Evolutionary conservation across 2,888 invertebrate genomes (phyloP), one percentile per base, ranked within the genome.

Genomic region (Machimus rusticus): DNA sequence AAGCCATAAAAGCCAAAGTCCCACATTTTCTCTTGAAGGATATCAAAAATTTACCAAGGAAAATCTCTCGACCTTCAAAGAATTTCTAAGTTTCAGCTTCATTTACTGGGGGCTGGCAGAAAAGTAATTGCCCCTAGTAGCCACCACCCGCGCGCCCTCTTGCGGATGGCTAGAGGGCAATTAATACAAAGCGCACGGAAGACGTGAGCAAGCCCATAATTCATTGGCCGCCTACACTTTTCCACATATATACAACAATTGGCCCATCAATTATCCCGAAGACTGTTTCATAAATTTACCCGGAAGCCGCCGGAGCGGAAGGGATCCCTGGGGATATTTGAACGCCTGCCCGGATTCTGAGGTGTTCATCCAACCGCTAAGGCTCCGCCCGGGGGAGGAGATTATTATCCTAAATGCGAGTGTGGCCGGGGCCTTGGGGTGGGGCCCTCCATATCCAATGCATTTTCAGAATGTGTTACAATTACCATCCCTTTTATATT

Each of bases 201-300:
- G 43, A 78, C 16, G 78, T 39, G 23, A 78, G 43, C 39, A 43
- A 9, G 37, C 78, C 28, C 9, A 23, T 78, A 78, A 78, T 78
- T 78, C 78, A 78, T 43, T 78, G 37, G 34, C 2, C 2, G 37
- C 23, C 23, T 39, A 78, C 23, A 23, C 43, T 39, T 78, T 78
- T 43, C 43, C 43, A 43, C 78, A 19, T 43, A 19, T 43, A 78
- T 23, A 78, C 78, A 78, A 78, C 37, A 78, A 78, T 78, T 78
- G 78, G 39, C 78, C 19, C 78, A 78, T 78, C 78, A 78, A 78
- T 78, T 78, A 78, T 78, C 78, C 78, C 23, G 2, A 28, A 78
- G 23, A n/a, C 43, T 14, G 43, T 78, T 78, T 37, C 78, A 78
- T 78, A 78, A 78, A 78, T 78, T 43, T 39, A 14, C 28, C 43